Percentiles rank a stretch among this genome's conserved stretches.
Conservation (phyloP, 2,113 vertebrate genomes). For the Gobio gobio region DNA sequence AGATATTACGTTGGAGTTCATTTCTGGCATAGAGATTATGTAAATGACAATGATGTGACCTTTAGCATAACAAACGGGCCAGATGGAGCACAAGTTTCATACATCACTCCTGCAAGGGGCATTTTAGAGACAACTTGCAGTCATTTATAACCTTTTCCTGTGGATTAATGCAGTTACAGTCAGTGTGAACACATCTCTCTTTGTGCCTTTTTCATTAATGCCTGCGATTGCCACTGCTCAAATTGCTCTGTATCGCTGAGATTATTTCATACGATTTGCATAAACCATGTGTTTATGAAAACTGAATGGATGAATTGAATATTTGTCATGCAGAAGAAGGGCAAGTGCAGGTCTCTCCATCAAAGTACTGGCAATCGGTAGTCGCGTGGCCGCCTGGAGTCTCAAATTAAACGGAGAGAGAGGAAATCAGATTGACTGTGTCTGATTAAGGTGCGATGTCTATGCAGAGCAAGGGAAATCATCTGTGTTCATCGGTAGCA, state of each 20-base stretch:
- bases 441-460: slow-evolving; percentile 68
- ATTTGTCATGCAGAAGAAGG: slow-evolving; percentile 74
- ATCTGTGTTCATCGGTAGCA: neutral
- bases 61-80: slow-evolving; percentile 89
- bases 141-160: slow-evolving; percentile 85
- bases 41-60: slow-evolving; percentile 92
- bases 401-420: slow-evolving; percentile 63
- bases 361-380: slow-evolving; percentile 65
- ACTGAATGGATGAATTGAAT: slow-evolving; percentile 71
- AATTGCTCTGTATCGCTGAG: slow-evolving; percentile 74
- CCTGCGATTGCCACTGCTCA: slow-evolving; percentile 67
- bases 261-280: slow-evolving; percentile 81
- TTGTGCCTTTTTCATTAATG: slow-evolving; percentile 77
- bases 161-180: slow-evolving; percentile 84
- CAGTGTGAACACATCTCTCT: slow-evolving; percentile 74
- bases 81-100: slow-evolving; percentile 89
- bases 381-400: slow-evolving; percentile 64
- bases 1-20: slow-evolving; percentile 80
- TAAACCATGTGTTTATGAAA: slow-evolving; percentile 80
- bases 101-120: slow-evolving; percentile 86
- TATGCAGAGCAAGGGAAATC: neutral
- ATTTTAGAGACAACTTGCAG: slow-evolving; percentile 76
- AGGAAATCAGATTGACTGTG: slow-evolving; percentile 63
- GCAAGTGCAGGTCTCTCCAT: slow-evolving; percentile 70
- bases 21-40: slow-evolving; percentile 85